phyloP scores from a whole-genome alignment of 2,113 vertebrate species.

The Bagarius yarrelli region DNA sequence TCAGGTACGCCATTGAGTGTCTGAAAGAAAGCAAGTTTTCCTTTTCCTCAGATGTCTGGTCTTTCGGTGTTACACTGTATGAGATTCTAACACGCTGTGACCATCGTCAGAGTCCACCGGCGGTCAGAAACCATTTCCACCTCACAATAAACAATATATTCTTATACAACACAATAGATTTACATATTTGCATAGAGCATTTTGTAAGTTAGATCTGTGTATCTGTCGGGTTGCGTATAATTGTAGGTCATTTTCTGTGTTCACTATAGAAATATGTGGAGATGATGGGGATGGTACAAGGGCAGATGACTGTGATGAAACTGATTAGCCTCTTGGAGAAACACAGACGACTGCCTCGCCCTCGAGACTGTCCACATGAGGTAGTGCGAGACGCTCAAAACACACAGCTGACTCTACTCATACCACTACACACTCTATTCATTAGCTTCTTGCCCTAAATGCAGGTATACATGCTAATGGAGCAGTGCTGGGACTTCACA shows the following conservation, averaged over 20 bases:
- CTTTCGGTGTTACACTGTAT: conserved; percentile 89
- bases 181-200: not conserved
- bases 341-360: conserved; percentile 73
- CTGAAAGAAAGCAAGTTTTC: conserved; percentile 89
- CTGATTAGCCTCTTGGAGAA: conserved; percentile 79
- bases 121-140: conserved; percentile 63
- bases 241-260: not conserved
- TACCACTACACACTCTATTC: not conserved
- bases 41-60: conserved; percentile 89
- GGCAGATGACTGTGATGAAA: conserved; percentile 78
- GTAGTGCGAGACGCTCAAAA: conserved; percentile 58
- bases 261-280: conserved; percentile 79
- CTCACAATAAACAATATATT: not conserved
- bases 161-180: not conserved
- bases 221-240: not conserved
- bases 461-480: conserved; percentile 74
- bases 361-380: conserved; percentile 79
- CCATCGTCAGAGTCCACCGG: conserved; percentile 75
- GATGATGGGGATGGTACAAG: conserved; percentile 73
- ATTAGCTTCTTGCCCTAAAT: not conserved
- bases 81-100: conserved; percentile 87
- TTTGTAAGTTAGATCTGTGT: no score
- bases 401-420: not conserved
- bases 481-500: conserved; percentile 80
- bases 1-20: conserved; percentile 90